Base-by-base conservation (phyloP, 2,113 vertebrate genomes). In the Oreochromis niloticus region DNA sequence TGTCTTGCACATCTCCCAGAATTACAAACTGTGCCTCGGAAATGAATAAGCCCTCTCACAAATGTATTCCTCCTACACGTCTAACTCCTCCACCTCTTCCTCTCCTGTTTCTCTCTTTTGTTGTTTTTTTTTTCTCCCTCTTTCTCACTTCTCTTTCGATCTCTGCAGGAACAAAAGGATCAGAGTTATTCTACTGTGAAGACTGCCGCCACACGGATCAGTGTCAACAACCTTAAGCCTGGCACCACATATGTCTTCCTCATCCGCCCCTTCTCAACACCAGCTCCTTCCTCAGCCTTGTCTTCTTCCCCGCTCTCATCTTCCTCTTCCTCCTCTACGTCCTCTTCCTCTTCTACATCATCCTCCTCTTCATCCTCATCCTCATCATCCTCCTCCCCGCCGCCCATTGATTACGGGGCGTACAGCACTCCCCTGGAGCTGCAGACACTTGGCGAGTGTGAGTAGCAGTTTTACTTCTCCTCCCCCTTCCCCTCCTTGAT, bases 191-290 rank as follows among this genome's bases (percentile, higher is more conserved):
- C 98, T 1, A 99, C 97, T 0, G 97, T 99, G 93, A 99, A 98
- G 95, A 99, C 98, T 1, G 95, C 97, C 3, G 93, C 96, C 8
- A 97, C 98, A 0, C 95, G 97, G 0, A 97, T 99, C 95, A 98
- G 97, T 0, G 96, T 99, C 93, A 96, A 97, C 95, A 99, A 99
- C 95, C 96, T 99, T 87, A 99, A 99, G 88, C 97, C 98, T 0
- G 98, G 98, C 22, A 99, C 98, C 52, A 96, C 97, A 85, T 99
- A 99, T 24, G 95, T 99, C 89, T 99, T 99, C 96, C 98, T 99
- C 93, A 97, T 99, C 95, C 96, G 98, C 39, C 95, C 96, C 0
- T 97, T 97, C 89, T 97, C 96, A 30, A 96, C 90, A 1, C 96
- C 97, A 0, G 79, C 94, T 75, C 97, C 97, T 2, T 97, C 97